Evolutionary conservation across 2,113 vertebrate species (phyloP).

Genomic region (Apaloderma vittatum): DNA sequence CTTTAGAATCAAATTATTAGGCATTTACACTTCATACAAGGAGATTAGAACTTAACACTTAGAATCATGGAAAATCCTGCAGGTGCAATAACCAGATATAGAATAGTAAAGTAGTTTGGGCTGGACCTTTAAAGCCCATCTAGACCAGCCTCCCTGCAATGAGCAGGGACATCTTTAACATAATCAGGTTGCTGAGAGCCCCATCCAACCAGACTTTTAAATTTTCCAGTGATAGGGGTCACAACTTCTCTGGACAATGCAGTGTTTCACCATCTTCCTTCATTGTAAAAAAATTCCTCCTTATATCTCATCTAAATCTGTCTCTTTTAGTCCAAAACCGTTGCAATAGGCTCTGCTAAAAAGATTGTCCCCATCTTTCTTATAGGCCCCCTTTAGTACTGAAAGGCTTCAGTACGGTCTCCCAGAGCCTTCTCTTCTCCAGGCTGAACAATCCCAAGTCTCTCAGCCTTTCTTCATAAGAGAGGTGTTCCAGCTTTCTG

Average conservation of each 20-base stretch:
- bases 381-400: neutral
- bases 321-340: neutral
- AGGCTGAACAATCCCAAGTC: neutral
- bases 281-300: neutral
- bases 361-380: neutral
- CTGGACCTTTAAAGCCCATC: neutral
- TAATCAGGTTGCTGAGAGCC: neutral
- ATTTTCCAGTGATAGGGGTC: neutral
- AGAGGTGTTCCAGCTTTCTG: neutral
- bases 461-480: neutral
- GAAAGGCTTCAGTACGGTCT: neutral
- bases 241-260: neutral
- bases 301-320: neutral
- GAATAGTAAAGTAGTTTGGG: neutral
- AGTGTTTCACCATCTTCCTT: fast-evolving
- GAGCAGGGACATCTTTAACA: neutral
- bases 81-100: neutral
- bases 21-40: neutral
- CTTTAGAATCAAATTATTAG: neutral
- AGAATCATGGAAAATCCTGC: neutral
- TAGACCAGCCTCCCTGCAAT: neutral
- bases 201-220: neutral
- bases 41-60: neutral
- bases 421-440: neutral
- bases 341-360: neutral